Conservation (phyloP, 1,140 invertebrate species). For the Pseudomyrmex flavicornis region DNA sequence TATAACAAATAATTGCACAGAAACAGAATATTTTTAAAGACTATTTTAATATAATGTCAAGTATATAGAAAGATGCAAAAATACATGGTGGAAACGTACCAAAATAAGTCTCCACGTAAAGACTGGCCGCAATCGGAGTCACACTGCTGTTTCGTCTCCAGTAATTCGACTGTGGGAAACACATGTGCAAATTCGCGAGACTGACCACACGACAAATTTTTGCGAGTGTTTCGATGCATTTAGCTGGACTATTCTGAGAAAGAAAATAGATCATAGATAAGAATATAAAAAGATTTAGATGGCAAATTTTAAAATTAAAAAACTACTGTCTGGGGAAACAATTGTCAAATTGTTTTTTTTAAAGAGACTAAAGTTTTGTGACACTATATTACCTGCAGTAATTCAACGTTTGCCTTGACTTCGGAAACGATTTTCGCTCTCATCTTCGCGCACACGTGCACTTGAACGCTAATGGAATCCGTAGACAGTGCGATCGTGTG, state of each 20-base stretch:
- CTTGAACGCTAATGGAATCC: constrained; percentile 84
- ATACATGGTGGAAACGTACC: constrained; percentile 80
- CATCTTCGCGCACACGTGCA: constrained; percentile 90
- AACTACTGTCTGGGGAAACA: not conserved
- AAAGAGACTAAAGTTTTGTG: not conserved
- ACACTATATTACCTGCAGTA: constrained; percentile 87
- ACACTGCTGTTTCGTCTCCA: constrained; percentile 86
- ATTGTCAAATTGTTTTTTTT: constrained; percentile 26
- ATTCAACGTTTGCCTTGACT: constrained; percentile 89
- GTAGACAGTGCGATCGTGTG: constrained; percentile 85
- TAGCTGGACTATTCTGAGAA: constrained; percentile 80
- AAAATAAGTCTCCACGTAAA: constrained; percentile 88
- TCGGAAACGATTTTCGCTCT: constrained; percentile 91
- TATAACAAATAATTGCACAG: not conserved
- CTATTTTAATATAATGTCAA: not conserved
- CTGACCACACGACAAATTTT: constrained; percentile 90
- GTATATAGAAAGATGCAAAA: not conserved
- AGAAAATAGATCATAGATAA: not conserved
- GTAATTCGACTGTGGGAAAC: constrained; percentile 88
- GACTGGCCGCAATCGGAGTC: constrained; percentile 82
- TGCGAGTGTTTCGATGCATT: constrained; percentile 89
- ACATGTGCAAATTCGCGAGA: constrained; percentile 91
- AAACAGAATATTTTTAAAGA: not conserved
- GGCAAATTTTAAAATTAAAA: not conserved
- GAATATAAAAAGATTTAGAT: not conserved